Percentiles rank a stretch among this genome's conserved stretches.
phyloP scores from a whole-genome alignment of 1,140 invertebrate species.

The Drosophila cardini region DNA sequence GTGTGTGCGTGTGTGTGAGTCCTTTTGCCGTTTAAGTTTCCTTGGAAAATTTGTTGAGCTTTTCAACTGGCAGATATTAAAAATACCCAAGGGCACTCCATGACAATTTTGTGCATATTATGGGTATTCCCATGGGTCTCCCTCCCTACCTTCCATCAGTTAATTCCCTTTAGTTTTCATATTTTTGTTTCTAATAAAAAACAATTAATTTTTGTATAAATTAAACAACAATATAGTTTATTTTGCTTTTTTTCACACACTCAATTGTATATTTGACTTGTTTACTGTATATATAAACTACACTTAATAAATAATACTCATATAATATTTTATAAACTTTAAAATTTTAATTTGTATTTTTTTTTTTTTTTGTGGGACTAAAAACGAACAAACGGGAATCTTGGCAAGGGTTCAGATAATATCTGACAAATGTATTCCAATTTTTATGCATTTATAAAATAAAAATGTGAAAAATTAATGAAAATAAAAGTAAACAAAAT shows the following conservation, averaged over 20 bases:
- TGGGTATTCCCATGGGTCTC: constrained; percentile 14
- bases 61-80: constrained; percentile 41
- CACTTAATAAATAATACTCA: constrained; percentile 37
- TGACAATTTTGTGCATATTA: constrained; percentile 44
- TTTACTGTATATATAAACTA: constrained; percentile 47
- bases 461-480: neutral
- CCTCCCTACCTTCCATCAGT: neutral
- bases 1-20: constrained; percentile 22
- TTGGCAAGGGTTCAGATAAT: no score
- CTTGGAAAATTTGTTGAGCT: constrained; percentile 21
- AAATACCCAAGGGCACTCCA: constrained; percentile 41
- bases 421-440: no score
- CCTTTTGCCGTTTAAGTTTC: constrained; percentile 24
- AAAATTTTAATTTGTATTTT: constrained; percentile 8
- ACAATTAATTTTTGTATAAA: no score
- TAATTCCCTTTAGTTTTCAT: neutral
- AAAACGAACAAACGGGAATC: no score
- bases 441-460: no score
- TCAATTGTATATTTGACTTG: constrained; percentile 42
- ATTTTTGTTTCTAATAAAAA: neutral
- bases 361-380: neutral
- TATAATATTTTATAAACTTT: constrained; percentile 17
- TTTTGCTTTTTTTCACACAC: constrained; percentile 31
- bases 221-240: constrained; percentile 16
- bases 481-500: no score